Evolutionary conservation across 2,888 invertebrate genomes (phyloP).

Genomic region (Galeopsomyia nigrocyanea): DNA sequence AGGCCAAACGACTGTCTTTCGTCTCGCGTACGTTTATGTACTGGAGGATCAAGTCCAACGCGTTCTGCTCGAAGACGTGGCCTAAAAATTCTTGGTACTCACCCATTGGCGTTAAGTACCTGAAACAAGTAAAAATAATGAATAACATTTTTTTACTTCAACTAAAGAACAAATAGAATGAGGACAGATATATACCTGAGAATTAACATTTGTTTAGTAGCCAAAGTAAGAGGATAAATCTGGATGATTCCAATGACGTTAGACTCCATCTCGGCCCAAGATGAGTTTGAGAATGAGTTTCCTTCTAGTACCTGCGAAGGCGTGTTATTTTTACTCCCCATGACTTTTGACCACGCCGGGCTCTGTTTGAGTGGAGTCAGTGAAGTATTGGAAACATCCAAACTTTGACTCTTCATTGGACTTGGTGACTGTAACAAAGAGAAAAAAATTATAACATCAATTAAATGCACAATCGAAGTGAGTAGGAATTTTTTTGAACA

Average conservation of each 20-base stretch:
- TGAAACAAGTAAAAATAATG: conserved; percentile 74
- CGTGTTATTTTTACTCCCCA: conserved; percentile 39
- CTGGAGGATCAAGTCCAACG: conserved; percentile 88
- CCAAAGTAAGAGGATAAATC: conserved; percentile 89
- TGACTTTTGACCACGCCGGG: conserved; percentile 46
- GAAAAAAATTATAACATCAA: conserved; percentile 25
- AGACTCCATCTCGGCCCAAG: conserved; percentile 92
- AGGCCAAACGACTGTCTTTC: conserved; percentile 91
- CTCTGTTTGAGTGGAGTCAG: conserved; percentile 48
- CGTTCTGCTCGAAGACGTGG: conserved; percentile 93
- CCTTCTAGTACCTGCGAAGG: conserved; percentile 55
- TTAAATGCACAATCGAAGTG: neutral
- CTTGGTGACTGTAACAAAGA: conserved; percentile 22
- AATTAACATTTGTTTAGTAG: conserved; percentile 93
- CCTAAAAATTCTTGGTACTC: conserved; percentile 98
- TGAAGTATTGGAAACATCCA: conserved; percentile 44
- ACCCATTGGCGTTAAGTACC: conserved; percentile 96
- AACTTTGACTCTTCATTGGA: conserved; percentile 48
- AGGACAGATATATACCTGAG: conserved; percentile 70
- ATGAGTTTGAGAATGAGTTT: conserved; percentile 81
- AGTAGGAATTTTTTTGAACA: neutral
- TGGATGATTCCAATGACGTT: conserved; percentile 91
- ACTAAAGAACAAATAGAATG: neutral
- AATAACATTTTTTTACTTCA: neutral
- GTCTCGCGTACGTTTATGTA: conserved; percentile 92